Conservation (phyloP, 2,113 vertebrate species). For the Pedionomus torquatus region DNA sequence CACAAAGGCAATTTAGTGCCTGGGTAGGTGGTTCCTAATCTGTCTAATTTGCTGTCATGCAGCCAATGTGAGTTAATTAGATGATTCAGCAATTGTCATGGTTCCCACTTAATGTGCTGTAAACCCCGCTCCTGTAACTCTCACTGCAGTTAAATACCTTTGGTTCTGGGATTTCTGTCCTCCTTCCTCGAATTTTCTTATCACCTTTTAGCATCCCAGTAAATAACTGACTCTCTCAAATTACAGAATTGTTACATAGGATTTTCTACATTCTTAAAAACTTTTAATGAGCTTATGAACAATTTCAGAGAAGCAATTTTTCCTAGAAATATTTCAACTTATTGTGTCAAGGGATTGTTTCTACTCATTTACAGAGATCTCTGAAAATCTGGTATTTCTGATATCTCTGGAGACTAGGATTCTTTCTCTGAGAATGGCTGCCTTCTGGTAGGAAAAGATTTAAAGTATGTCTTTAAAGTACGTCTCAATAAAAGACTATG, state of each 20-base stretch:
- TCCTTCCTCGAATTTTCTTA: background rate
- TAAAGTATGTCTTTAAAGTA: background rate
- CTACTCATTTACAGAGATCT: conserved; percentile 11
- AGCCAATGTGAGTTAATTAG: conserved; percentile 53
- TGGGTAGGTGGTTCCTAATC: conserved; percentile 57
- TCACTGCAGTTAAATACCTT: background rate
- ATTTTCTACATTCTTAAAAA: background rate
- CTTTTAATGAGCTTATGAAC: background rate
- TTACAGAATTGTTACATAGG: background rate
- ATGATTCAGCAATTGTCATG: conserved; percentile 60
- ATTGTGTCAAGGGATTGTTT: background rate
- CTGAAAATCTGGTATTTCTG: background rate
- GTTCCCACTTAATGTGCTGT: conserved; percentile 7
- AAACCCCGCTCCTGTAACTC: conserved; percentile 11
- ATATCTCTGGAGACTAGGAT: background rate
- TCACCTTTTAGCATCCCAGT: background rate
- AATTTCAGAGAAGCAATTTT: background rate
- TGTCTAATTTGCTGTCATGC: conserved; percentile 47
- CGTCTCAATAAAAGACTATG: background rate
- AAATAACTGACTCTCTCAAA: background rate
- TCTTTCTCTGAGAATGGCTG: background rate
- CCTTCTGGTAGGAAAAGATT: background rate
- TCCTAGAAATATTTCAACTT: conserved; percentile 8
- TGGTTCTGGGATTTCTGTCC: background rate
- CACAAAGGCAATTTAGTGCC: conserved; percentile 38